Evolutionary conservation across 2,888 invertebrate genomes (phyloP), one percentile per base, ranked within the genome.

Genomic region (Cyrtodaria siliqua): DNA sequence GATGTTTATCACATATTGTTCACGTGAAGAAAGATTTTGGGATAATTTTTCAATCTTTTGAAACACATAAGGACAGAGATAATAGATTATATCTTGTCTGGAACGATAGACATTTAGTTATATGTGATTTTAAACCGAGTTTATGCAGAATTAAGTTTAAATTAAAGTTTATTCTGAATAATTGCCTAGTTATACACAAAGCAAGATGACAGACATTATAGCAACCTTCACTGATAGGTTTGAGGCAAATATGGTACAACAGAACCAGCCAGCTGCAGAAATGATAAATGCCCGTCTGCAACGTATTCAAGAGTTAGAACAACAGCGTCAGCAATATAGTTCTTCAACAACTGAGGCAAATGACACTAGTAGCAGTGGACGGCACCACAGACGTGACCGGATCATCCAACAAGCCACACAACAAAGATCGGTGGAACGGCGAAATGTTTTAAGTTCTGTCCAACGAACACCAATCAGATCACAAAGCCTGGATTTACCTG

Each of bases 231-330:
- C 61, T 9, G 60, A 66, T 24, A 59, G 61, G 23, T 67, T 73
- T 49, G 42, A 27, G n/a, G 47, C 66, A n/a, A 24, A n/a, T 1
- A 12, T 60, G 1, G 27, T 26, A 2, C 53, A 72, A 40, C 23
- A 55, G 16, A 29, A 49, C 6, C 69, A 66, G 20, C 76, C 76
- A 14, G 26, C 47, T 3, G 56, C 61, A n/a, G 61, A 66, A 3
- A n/a, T n/a, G n/a, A 27, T 70, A 20, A 24, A 53, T 53, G 8
- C 76, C 4, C 63, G 83, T 20, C 50, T 85, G 49, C 59, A 79
- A 56, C 67, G 85, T 20, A 63, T 83, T 1, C 60, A 75, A 42
- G 82, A 82, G 44, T 57, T 83, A 0, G 82, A 82, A 33, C 62
- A 73, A 40, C 33, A 63, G 33, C 59, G 80, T 33, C 78, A 40